Evolutionary conservation across 2,797 vertebrate genomes (phyloP).

Genomic region (Sarcophilus harrisii): DNA sequence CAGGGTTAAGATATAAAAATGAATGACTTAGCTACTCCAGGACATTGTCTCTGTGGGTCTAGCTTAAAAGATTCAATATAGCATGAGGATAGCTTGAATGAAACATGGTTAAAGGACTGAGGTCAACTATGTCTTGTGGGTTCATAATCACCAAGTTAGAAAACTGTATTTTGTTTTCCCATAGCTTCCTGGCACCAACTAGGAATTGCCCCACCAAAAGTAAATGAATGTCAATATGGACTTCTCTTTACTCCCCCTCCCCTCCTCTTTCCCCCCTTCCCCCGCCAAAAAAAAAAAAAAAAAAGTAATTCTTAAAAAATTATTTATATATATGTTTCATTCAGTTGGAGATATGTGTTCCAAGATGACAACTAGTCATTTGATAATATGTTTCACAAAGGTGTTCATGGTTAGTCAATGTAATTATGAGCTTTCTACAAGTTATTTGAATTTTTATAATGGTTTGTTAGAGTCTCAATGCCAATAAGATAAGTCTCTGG

Average conservation of each 20-base stretch:
- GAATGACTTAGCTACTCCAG: not conserved
- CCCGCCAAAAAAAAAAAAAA: no score
- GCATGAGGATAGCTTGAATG: not conserved
- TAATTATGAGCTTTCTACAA: not conserved
- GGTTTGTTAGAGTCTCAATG: not conserved
- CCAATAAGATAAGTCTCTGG: not conserved
- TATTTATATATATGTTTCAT: no score
- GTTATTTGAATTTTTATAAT: not conserved
- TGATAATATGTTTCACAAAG: not conserved
- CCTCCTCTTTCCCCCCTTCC: no score
- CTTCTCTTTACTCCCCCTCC: not conserved
- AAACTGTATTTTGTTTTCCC: not conserved
- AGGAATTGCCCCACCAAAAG: not conserved
- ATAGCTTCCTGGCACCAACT: not conserved
- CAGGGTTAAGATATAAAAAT: not conserved
- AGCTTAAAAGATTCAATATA: not conserved
- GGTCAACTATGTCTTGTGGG: not conserved
- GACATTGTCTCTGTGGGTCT: not conserved
- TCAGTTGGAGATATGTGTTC: no score
- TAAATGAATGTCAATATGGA: not conserved
- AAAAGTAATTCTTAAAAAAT: no score
- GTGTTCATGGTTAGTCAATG: not conserved
- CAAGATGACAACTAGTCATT: no score
- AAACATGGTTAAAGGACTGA: not conserved
- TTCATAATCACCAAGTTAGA: not conserved